These are phyloP conservation scores for Tolypeutes matacus DNA, from an alignment of 2,797 vertebrate species.

Conservation along the genomic window DNA sequence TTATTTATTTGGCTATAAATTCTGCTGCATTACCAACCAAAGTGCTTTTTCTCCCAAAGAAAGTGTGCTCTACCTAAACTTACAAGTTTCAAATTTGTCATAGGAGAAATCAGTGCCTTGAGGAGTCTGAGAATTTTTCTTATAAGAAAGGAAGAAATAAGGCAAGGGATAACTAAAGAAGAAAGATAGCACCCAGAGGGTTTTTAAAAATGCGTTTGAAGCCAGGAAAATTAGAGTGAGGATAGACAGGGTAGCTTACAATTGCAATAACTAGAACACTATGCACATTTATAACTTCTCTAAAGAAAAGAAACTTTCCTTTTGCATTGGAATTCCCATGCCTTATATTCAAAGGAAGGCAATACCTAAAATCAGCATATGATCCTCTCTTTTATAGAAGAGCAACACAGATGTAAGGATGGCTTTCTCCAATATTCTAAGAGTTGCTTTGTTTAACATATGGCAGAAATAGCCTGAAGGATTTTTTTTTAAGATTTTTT, in stretches of 20 bases:
- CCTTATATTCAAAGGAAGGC: background rate
- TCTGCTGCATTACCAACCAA: constrained; percentile 14
- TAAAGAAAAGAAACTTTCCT: background rate
- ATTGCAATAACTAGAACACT: background rate
- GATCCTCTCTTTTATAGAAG: background rate
- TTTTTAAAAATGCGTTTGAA: constrained; percentile 39
- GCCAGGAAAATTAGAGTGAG: background rate
- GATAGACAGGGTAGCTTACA: background rate
- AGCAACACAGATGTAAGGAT: background rate
- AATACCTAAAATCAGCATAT: background rate
- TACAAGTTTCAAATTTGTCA: constrained; percentile 47
- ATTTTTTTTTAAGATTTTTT: background rate
- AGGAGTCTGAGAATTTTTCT: constrained; percentile 35
- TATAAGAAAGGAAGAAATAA: constrained; percentile 45
- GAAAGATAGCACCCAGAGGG: background rate
- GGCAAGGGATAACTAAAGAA: background rate
- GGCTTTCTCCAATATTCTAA: background rate
- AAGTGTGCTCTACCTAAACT: constrained; percentile 18
- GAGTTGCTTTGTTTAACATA: background rate
- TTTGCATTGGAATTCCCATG: background rate
- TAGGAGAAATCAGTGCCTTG: constrained; percentile 49
- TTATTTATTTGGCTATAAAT: constrained; percentile 60
- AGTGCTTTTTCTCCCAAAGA: constrained; percentile 1
- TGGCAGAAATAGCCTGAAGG: background rate
- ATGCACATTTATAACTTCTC: background rate